Evolutionary conservation across 2,888 invertebrate species (phyloP), one percentile per base, ranked within the genome.

Genomic region (Megaustenia siamemsis): DNA sequence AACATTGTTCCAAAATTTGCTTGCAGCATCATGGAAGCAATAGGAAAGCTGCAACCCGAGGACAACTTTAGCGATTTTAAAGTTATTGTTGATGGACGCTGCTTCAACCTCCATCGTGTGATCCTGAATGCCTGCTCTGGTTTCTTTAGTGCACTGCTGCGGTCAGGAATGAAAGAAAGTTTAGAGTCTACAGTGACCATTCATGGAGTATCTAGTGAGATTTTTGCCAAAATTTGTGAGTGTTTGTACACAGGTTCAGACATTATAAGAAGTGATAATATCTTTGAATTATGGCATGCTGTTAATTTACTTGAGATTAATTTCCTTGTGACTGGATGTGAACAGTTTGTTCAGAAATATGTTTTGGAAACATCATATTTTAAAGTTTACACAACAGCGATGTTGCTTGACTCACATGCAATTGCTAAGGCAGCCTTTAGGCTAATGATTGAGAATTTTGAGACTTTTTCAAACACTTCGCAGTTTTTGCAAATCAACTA

Each of bases 271-370:
- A 28, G 8, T 6, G 71, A 71, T 3, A 81, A 81, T n/a, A 56
- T 81, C 4, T 56, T 81, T 71, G 81, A 69, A 5, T 5, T 81
- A 35, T 81, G 81, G 81, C 71, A 81, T 71, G 81, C 81, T 53
- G 38, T 28, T 3, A 69, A 81, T 71, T 35, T 81, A 53, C 81
- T 81, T n/a, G 53, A 81, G 24, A 71, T 81, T 5, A 32, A 12
- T 38, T 81, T 69, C 35, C 32, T 81, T 5, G n/a, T 71, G 1
- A 53, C 53, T 35, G 15, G 71, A 8, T 81, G 81, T 71, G 81
- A 81, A n/a, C 38, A 81, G 53, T 81, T 71, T 56, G 45, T 81
- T 21, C n/a, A 53, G 28, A 40, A 79, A 15, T 21, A 56, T 12
- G 10, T 81, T 2, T 40, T 38, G 6, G 8, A 18, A 6, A 5